phyloP scores from a whole-genome alignment of 2,113 vertebrate species.

The Vidua chalybeata region DNA sequence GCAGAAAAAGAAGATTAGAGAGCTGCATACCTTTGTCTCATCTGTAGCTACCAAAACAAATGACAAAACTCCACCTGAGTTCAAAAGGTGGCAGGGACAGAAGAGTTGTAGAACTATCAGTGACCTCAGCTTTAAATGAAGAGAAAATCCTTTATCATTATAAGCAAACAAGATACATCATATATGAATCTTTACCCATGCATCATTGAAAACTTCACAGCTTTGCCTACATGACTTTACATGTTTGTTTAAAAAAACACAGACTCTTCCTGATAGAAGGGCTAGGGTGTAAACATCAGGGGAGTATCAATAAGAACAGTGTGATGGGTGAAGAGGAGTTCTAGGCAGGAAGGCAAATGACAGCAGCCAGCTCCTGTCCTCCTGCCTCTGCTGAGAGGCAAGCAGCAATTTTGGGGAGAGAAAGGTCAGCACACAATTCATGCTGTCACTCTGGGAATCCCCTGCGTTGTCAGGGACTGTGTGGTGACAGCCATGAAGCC shows the following conservation, averaged over 20 bases:
- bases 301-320: rapidly evolving
- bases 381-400: background rate
- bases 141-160: background rate
- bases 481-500: conserved; percentile 14
- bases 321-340: background rate
- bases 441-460: conserved; percentile 33
- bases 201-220: background rate
- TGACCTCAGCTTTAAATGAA: background rate
- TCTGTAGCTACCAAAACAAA: background rate
- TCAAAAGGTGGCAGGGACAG: background rate
- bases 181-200: background rate
- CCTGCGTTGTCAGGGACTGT: conserved; percentile 12
- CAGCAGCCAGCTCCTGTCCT: background rate
- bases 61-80: background rate
- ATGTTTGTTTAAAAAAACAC: background rate
- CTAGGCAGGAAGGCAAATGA: background rate
- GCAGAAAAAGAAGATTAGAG: background rate
- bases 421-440: conserved; percentile 26
- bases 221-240: background rate
- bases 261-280: background rate
- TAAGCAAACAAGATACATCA: background rate
- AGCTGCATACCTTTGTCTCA: background rate
- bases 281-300: rapidly evolving
- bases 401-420: background rate
- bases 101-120: background rate